Evolutionary conservation across 2,797 vertebrate species (phyloP).

Genomic region (Phaenicophaeus curvirostris): DNA sequence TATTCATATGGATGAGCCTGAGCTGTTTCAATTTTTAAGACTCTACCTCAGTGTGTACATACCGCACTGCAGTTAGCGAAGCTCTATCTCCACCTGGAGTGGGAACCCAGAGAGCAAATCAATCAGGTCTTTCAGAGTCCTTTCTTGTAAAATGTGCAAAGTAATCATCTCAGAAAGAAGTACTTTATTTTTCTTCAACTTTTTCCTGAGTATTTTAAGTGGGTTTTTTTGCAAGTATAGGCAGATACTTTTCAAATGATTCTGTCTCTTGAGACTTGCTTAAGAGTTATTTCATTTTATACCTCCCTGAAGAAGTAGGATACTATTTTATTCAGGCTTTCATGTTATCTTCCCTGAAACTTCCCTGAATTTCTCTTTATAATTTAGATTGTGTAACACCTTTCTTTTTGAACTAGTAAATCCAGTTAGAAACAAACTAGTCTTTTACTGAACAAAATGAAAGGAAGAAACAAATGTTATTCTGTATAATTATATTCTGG

Average conservation of each 20-base stretch:
- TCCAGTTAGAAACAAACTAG: background rate
- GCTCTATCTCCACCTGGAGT: background rate
- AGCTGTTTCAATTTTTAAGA: background rate
- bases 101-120: background rate
- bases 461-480: background rate
- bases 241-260: background rate
- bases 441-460: background rate
- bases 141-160: background rate
- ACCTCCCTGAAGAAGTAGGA: background rate
- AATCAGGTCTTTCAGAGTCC: background rate
- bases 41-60: accelerated
- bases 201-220: background rate
- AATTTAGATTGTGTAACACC: background rate
- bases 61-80: background rate
- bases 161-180: background rate
- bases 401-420: background rate
- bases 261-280: background rate
- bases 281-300: background rate
- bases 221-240: background rate
- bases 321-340: background rate
- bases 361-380: background rate
- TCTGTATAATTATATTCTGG: background rate
- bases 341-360: background rate
- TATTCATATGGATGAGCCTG: background rate
- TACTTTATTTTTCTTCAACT: background rate